Base-by-base conservation (phyloP, 2,888 invertebrate species). In the Pocota personata region DNA sequence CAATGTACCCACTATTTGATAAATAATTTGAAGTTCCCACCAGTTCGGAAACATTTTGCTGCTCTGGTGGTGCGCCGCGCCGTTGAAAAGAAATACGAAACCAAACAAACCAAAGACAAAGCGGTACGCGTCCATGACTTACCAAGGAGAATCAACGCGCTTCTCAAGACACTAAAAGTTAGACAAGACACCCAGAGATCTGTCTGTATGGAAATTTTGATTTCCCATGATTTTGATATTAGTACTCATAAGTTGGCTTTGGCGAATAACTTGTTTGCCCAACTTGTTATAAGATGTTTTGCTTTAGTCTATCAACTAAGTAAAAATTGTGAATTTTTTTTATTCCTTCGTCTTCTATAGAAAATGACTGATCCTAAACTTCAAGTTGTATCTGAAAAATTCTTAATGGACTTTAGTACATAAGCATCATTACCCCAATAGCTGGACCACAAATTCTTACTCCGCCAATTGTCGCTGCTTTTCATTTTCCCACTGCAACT, bases 41-140 rank as follows among this genome's bases (percentile, higher is more conserved):
- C 43, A 55, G 55, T 55, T 60, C 60, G 27, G 40, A 43, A 10
- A 24, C 37, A 60, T 32, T 32, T 57, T 30, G 4, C 12, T 50
- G 21, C 8, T n/a, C 10, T 14, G n/a, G 2, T 21, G 14, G 3
- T 14, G 3, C 5, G 24, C 52, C 3, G 30, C 12, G 7, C 7
- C 10, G 12, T 35, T 19, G n/a, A 5, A 14, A 48, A 50, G 35
- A 35, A 14, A 12, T 40, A 35, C 10, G 21, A 50, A 67, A 52
- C 67, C 10, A 24, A 46, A 21, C n/a, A 3, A 48, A 60, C n/a
- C n/a, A n/a, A n/a, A 75, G 10, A 76, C 57, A 76, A 69, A 60
- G 60, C 19, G 5, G n/a, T 71, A 52, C 24, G 55, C 78, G 62
- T 78, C 78, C 71, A 57, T 71, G 78, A 78, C 55, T 62, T 71